Evolutionary conservation across 2,797 vertebrate species (phyloP), one percentile per base, ranked within the genome.

Genomic region (Schizothorax lantsangensis): DNA sequence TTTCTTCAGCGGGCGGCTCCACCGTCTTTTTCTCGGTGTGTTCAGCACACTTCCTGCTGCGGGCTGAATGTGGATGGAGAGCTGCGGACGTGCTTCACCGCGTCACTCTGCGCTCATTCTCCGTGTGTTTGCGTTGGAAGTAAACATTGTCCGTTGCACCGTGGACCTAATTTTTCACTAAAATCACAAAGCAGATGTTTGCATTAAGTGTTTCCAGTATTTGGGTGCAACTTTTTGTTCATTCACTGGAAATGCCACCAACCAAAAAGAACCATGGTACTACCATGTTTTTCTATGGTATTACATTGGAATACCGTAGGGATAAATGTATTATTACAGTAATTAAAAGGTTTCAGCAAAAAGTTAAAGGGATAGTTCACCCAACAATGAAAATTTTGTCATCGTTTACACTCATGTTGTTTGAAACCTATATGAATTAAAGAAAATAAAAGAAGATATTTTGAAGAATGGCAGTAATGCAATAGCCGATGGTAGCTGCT

Each of bases 1-100:
- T 85, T 75, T 45, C 81, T 83, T 30, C 72, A 77, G 89, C 89
- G 75, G 78, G 85, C 87, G 83, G 86, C 91, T 91, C 81, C 88
- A 87, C 92, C 91, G 87, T 93, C 72, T 89, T 86, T 89, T 86
- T 91, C 91, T 92, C 91, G 92, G 90, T 84, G 92, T 90, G 90
- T 89, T 84, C 92, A 74, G 88, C 93, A 91, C 88, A 95, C 95
- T 95, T 95, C 95, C 95, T 95, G 94, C 95, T 95, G 94, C 93
- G 92, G 86, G 92, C 93, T 89, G 72, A 88, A 91, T 79, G 93
- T 80, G 90, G 86, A 89, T 57, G 90, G 88, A 83, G 89, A 85
- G 80, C 82, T 88, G 86, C 88, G 73, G 87, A 89, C 79, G 91
- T 78, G 79, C 88, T 64, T 36, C 49, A 30, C 84, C 91, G 94